phyloP scores from a whole-genome alignment of 2,113 vertebrate species.

The Dicerorhinus sumatrensis region DNA sequence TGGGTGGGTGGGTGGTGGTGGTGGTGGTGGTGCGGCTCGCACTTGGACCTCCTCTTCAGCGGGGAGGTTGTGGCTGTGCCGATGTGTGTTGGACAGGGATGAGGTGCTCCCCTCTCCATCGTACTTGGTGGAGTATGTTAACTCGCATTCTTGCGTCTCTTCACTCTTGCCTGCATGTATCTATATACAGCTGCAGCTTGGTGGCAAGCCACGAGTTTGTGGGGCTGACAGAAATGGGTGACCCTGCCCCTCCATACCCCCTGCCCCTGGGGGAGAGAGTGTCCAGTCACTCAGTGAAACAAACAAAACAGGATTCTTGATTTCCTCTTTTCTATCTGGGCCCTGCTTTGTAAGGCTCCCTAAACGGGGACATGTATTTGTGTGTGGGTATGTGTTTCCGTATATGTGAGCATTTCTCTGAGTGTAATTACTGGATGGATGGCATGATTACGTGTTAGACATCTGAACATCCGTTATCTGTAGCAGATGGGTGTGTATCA shows the following conservation, averaged over 20 bases:
- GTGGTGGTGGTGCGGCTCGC: rapidly evolving
- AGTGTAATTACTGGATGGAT: background rate
- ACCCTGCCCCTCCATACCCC: background rate
- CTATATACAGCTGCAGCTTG: background rate
- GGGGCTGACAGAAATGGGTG: background rate
- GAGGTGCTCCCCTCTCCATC: too few species aligned
- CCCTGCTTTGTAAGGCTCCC: background rate
- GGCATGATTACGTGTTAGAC: background rate
- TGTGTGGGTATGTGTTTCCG: background rate
- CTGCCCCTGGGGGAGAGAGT: background rate
- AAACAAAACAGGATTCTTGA: rapidly evolving
- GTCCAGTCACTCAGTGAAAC: background rate
- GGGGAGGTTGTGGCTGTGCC: background rate
- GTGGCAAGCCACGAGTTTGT: background rate
- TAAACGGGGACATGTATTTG: rapidly evolving
- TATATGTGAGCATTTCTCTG: background rate
- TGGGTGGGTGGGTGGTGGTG: too few species aligned
- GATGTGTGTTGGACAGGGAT: background rate
- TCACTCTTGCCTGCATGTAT: background rate
- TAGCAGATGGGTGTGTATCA: background rate
- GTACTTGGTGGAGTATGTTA: rapidly evolving
- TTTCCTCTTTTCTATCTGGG: background rate
- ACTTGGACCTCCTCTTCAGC: background rate
- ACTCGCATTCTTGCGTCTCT: background rate
- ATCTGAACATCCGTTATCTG: background rate